A percentile compares a stretch with the other conserved stretches of the same genome.
Evolutionary conservation across 1,140 invertebrate species (phyloP).

Genomic region (Pemphigus obesinymphae): DNA sequence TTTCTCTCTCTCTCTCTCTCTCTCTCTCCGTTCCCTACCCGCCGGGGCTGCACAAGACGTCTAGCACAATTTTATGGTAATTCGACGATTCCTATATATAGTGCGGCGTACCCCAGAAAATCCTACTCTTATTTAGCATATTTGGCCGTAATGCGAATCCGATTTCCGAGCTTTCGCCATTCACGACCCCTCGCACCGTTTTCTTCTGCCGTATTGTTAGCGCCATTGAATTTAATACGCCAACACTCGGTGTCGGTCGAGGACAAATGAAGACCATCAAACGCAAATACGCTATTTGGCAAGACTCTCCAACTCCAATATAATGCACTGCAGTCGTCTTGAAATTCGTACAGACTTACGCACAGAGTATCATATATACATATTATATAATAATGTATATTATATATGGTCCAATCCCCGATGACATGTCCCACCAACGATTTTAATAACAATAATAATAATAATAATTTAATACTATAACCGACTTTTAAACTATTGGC

Average conservation of each 20-base stretch:
- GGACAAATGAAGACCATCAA: constrained; percentile 27
- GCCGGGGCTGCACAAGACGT: neutral
- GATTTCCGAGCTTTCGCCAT: neutral
- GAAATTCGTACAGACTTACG: neutral
- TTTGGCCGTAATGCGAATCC: constrained; percentile 21
- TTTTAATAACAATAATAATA: neutral
- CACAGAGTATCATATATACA: neutral
- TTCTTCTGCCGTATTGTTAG: constrained; percentile 1
- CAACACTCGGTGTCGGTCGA: neutral
- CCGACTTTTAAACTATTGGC: neutral
- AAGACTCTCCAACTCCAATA: neutral
- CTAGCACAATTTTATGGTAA: constrained; percentile 35
- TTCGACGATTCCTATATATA: neutral
- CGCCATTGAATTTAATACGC: neutral
- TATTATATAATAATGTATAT: neutral
- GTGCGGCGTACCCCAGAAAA: neutral
- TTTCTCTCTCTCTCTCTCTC: neutral
- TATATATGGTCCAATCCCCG: neutral
- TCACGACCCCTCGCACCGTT: neutral
- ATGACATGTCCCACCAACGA: neutral
- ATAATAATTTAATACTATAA: neutral
- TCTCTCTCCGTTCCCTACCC: neutral
- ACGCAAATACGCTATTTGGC: constrained; percentile 3
- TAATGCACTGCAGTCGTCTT: neutral
- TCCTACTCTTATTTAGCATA: constrained; percentile 35